A percentile compares a stretch with the other conserved stretches of the same genome.
Evolutionary conservation across 2,113 vertebrate genomes (phyloP).

Genomic region (Pleuronectes platessa): DNA sequence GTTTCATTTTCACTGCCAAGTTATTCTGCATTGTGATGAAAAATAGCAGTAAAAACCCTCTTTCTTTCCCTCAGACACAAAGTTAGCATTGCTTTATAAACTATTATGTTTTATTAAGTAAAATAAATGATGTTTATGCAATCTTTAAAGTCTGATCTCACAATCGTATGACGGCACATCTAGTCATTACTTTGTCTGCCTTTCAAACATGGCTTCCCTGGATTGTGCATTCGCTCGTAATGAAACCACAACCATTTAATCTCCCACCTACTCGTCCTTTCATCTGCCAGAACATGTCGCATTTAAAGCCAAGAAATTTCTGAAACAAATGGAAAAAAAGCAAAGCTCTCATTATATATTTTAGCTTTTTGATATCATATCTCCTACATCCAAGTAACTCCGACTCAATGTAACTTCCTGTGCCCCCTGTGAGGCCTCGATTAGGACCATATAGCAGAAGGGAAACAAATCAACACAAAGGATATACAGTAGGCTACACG

Average conservation of each 20-base stretch:
- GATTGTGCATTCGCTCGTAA: slow-evolving; percentile 10
- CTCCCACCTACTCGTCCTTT: slow-evolving; percentile 1
- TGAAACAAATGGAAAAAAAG: slow-evolving; percentile 19
- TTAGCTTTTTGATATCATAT: slow-evolving; percentile 29
- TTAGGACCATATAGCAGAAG: slow-evolving; percentile 1
- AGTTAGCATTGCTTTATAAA: background rate
- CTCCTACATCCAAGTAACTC: background rate
- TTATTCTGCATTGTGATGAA: slow-evolving; percentile 15
- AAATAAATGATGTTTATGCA: slow-evolving; percentile 2
- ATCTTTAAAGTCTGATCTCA: slow-evolving; percentile 16
- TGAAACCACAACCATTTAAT: slow-evolving; percentile 7
- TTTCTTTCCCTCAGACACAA: slow-evolving; percentile 1
- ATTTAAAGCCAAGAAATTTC: background rate
- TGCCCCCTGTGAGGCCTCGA: background rate
- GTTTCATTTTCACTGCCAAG: slow-evolving; percentile 43
- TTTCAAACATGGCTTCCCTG: slow-evolving; percentile 9
- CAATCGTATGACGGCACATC: slow-evolving; percentile 4
- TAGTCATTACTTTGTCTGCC: slow-evolving; percentile 16
- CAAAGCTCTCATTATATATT: background rate
- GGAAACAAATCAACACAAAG: slow-evolving; percentile 40
- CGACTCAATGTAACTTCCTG: slow-evolving; percentile 19
- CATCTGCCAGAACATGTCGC: slow-evolving; percentile 22
- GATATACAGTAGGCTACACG: slow-evolving; percentile 18
- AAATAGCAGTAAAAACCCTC: slow-evolving; percentile 1
- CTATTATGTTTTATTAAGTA: slow-evolving; percentile 9